These are phyloP conservation scores for Neoseiulus cucumeris DNA, from an alignment of 1,140 invertebrate genomes.

Conservation along the genomic window DNA sequence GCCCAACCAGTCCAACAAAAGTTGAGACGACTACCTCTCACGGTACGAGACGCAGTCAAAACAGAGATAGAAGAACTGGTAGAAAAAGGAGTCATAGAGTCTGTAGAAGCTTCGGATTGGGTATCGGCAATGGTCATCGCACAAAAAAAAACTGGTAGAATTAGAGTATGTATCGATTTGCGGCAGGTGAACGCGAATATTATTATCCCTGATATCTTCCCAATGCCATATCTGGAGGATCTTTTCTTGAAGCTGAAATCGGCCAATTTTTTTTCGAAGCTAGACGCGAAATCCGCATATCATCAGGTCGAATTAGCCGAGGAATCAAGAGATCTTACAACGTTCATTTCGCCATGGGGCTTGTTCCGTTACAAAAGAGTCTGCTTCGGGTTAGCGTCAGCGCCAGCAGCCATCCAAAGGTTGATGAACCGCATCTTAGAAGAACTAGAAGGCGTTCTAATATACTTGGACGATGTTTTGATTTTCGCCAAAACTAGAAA, in stretches of 20 bases:
- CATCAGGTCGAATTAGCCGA: conserved; percentile 11
- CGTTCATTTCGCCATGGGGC: conserved; percentile 13
- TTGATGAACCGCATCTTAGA: conserved; percentile 13
- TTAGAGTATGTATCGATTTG: conserved; percentile 7
- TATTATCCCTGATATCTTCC: conserved; percentile 8
- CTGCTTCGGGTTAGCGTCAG: conserved; percentile 17
- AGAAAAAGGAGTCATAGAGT: not conserved
- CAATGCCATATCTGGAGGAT: conserved; percentile 10
- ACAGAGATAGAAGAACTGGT: not conserved
- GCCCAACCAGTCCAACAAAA: not conserved
- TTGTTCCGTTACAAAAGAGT: conserved; percentile 18
- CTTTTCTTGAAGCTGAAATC: not conserved
- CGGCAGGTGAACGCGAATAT: conserved; percentile 8
- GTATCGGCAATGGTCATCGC: conserved; percentile 3
- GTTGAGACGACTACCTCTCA: not conserved
- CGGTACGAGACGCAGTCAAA: not conserved
- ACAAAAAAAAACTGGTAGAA: conserved; percentile 7
- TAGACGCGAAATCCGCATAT: conserved; percentile 13
- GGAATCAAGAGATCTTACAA: not conserved
- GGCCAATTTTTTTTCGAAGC: conserved; percentile 10
- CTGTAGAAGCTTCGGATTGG: not conserved
- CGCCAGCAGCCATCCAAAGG: conserved; percentile 16
- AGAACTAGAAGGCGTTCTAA: conserved; percentile 7
- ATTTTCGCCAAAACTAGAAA: conserved; percentile 8
- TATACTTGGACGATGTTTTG: conserved; percentile 18